Base-by-base conservation (phyloP, 2,888 invertebrate species). In the Tinea semifulvella region DNA sequence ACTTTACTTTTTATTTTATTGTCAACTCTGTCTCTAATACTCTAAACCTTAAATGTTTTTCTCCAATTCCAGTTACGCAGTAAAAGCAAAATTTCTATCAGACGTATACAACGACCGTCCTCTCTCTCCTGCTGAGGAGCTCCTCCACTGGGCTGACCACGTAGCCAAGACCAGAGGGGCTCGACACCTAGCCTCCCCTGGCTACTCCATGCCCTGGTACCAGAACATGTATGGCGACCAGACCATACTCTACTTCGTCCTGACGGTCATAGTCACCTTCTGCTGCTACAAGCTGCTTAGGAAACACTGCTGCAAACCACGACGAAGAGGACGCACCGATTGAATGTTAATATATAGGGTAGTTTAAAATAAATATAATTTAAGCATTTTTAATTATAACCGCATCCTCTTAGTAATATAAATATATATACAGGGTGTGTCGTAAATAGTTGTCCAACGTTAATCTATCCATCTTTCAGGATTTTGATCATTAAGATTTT, bases 121-220 rank as follows among this genome's bases (percentile, higher is more conserved):
- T 4, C 7, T 27, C 2, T 2, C 17, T 6, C 43, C 43, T 4
- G 43, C 19, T n/a, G 19, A 28, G 13, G 28, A 28, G n/a, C 5
- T 43, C 18, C 3, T 19, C 2, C 18, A 31, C n/a, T 43, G 43
- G 43, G 7, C 19, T n/a, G 43, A 28, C n/a, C 43, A 31, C 13
- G 35, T 18, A 1, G 16, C 17, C 2, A n/a, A 18, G 8, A 42
- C 42, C 3, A 25, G 16, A 11, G 42, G 42, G 5, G 43, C 31
- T 10, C 28, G 11, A 18, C 31, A 43, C 11, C 20, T 43, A 7
- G 17, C 26, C 11, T 17, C 43, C 4, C 18, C 31, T 2, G 43
- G 10, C 2, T 36, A 7, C 36, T 2, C 3, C 20, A 44, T 43
- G 36, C 36, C 36, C 18, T 36, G 36, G 36, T 18, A 36, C 10